phyloP scores from a whole-genome alignment of 2,113 vertebrate genomes.

The Psephotus haematonotus region DNA sequence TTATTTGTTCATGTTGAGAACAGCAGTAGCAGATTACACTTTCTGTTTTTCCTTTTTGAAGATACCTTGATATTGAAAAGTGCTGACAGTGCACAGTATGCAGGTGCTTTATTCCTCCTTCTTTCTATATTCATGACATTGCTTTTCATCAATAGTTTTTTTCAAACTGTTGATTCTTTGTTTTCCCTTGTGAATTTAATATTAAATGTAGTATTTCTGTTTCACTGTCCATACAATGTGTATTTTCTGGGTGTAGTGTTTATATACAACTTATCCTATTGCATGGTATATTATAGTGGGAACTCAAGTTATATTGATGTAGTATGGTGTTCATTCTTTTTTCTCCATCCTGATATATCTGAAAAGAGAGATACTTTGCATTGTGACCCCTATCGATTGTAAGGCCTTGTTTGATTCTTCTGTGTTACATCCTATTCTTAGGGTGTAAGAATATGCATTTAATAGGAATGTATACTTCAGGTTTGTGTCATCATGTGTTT shows the following conservation, averaged over 20 bases:
- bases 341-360: background rate
- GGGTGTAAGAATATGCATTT: background rate
- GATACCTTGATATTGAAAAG: background rate
- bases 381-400: background rate
- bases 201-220: slow-evolving; percentile 32
- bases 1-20: background rate
- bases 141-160: slow-evolving; percentile 21
- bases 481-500: background rate
- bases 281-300: background rate
- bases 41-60: background rate
- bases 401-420: slow-evolving; percentile 33
- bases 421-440: background rate
- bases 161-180: slow-evolving; percentile 23
- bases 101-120: background rate
- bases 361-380: background rate
- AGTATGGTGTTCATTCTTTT: background rate
- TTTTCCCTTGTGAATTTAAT: background rate
- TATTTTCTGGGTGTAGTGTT: background rate
- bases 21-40: background rate
- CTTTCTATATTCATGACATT: background rate
- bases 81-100: background rate
- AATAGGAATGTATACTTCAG: background rate
- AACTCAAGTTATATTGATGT: background rate
- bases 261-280: background rate
- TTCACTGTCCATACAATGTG: background rate